These are phyloP conservation scores for Herpailurus yagouaroundi DNA, from an alignment of 2,113 vertebrate genomes.

Conservation along the genomic window DNA sequence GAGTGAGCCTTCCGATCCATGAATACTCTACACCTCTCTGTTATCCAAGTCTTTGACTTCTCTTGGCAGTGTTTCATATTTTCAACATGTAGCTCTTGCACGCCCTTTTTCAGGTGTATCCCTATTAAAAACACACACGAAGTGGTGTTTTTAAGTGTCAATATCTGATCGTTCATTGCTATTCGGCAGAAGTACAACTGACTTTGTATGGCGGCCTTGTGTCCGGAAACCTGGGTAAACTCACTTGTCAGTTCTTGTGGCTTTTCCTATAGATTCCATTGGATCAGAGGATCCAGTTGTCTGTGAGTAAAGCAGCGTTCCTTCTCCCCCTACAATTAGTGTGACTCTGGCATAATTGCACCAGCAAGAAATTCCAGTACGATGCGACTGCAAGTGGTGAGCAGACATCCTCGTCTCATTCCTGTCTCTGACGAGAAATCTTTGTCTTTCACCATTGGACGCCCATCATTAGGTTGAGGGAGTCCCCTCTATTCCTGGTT, in stretches of 20 bases:
- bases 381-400: rapidly evolving
- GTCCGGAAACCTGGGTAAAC: not conserved
- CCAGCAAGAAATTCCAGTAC: not conserved
- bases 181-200: not conserved
- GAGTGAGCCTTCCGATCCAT: not conserved
- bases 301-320: not conserved
- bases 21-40: rapidly evolving
- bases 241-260: not conserved
- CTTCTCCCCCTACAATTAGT: not conserved
- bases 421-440: not conserved
- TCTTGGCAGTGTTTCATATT: rapidly evolving
- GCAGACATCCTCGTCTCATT: not conserved
- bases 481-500: not conserved
- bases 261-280: not conserved
- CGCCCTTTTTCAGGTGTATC: not conserved
- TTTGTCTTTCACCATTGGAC: rapidly evolving
- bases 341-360: not conserved
- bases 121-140: too few species aligned
- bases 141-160: not conserved
- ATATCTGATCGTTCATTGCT: not conserved
- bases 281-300: not conserved
- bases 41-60: not conserved
- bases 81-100: not conserved
- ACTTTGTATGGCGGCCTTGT: not conserved
- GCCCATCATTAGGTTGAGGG: not conserved